phyloP scores from a whole-genome alignment of 2,113 vertebrate species.

The Gorilla gorilla region DNA sequence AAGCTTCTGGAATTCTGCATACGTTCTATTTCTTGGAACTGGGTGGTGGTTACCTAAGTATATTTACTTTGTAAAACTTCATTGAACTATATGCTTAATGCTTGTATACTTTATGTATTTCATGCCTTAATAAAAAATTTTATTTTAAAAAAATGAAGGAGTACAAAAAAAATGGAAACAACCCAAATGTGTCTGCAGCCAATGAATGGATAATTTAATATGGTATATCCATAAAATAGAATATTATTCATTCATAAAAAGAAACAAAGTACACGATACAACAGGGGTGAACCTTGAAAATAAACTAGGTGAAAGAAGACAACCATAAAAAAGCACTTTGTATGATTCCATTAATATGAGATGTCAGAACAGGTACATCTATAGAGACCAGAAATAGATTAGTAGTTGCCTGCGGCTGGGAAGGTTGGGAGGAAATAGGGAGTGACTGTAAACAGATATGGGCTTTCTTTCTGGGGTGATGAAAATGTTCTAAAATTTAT shows the following conservation, averaged over 20 bases:
- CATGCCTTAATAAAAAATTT: background rate
- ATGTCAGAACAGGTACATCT: background rate
- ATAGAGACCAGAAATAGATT: background rate
- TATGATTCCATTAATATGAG: background rate
- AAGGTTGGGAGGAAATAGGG: background rate
- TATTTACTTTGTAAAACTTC: background rate
- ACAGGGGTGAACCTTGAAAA: background rate
- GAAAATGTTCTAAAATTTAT: slow-evolving; percentile 4
- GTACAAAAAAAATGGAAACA: background rate
- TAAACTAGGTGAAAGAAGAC: background rate
- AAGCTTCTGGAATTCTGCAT: slow-evolving; percentile 16
- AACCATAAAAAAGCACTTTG: background rate
- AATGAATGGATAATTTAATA: background rate
- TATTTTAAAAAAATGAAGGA: background rate
- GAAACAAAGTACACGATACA: background rate
- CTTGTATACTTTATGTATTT: background rate
- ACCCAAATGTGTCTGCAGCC: background rate
- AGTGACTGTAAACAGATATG: background rate
- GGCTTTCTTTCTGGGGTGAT: background rate
- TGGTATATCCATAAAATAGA: background rate
- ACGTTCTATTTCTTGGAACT: background rate
- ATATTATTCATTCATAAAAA: background rate
- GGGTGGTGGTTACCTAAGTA: background rate
- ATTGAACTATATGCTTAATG: background rate
- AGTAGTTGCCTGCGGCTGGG: background rate